A percentile compares a stretch with the other conserved stretches of the same genome.
Evolutionary conservation across 2,888 invertebrate species (phyloP).

Genomic region (Cotesia congregata): DNA sequence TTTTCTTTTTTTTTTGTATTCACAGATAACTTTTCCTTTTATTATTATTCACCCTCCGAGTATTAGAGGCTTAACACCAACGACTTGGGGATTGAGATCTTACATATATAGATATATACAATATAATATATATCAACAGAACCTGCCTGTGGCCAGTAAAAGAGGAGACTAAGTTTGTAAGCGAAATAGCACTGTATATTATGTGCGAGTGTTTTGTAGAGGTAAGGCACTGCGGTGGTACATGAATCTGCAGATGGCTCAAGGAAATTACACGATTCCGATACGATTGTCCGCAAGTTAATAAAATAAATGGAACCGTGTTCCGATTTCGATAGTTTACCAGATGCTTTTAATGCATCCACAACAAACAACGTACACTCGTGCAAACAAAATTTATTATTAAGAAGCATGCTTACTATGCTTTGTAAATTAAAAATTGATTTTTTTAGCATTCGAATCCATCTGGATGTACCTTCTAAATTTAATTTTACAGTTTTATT

Average conservation of each 20-base stretch:
- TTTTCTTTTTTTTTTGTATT: not conserved
- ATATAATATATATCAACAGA: not conserved
- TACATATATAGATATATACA: not conserved
- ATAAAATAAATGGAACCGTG: slow-evolving; percentile 49
- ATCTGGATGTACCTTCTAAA: too few relatives aligned
- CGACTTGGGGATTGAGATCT: not conserved
- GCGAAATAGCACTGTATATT: not conserved
- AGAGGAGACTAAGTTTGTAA: slow-evolving; percentile 2
- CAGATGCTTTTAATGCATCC: not conserved
- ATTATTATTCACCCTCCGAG: not conserved
- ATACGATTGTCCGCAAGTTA: slow-evolving; percentile 38
- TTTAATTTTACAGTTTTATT: too few relatives aligned
- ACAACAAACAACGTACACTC: not conserved
- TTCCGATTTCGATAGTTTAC: slow-evolving; percentile 18
- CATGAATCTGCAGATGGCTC: slow-evolving; percentile 20
- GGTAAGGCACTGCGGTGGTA: not conserved
- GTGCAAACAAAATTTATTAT: not conserved
- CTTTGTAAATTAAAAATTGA: too few relatives aligned
- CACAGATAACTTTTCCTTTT: slow-evolving; percentile 5
- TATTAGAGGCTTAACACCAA: slow-evolving; percentile 9
- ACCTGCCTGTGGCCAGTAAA: slow-evolving; percentile 16
- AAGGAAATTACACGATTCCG: slow-evolving; percentile 44
- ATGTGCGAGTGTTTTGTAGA: not conserved
- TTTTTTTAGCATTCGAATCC: too few relatives aligned
- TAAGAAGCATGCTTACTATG: too few relatives aligned